phyloP scores from a whole-genome alignment of 2,113 vertebrate species.

The Ptilonorhynchus violaceus region DNA sequence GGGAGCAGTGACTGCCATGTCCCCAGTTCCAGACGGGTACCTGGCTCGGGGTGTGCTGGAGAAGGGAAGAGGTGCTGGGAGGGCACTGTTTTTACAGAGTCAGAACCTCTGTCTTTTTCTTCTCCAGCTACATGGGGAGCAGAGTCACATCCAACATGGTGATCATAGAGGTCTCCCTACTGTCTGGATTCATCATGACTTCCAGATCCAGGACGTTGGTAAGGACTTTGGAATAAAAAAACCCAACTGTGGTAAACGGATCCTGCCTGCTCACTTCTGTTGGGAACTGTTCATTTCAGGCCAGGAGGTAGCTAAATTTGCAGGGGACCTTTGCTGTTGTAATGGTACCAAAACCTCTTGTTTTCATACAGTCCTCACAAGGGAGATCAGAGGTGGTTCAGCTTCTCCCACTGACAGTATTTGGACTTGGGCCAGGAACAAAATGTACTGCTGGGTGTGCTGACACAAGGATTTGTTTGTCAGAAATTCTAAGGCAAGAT shows the following conservation, averaged over 20 bases:
- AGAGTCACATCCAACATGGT: constrained; percentile 69
- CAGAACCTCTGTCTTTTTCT: background rate
- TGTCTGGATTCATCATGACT: constrained; percentile 46
- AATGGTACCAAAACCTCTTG: background rate
- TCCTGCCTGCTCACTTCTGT: background rate
- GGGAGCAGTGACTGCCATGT: background rate
- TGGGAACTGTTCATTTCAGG: background rate
- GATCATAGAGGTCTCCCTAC: constrained; percentile 57
- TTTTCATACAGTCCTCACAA: background rate
- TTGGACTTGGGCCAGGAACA: background rate
- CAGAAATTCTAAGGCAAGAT: background rate
- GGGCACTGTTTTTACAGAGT: background rate
- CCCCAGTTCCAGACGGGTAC: background rate
- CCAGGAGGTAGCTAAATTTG: background rate
- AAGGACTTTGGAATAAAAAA: background rate
- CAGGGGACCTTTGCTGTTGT: background rate
- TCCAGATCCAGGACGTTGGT: constrained; percentile 26
- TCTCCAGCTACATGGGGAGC: constrained; percentile 53
- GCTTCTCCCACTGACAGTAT: background rate
- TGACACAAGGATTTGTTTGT: background rate
- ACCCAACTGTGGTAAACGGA: background rate
- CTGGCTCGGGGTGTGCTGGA: background rate
- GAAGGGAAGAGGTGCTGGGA: background rate
- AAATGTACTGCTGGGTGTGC: background rate
- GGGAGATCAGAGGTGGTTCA: background rate